These are phyloP conservation scores for Rhogogaster chlorosoma DNA, from an alignment of 2,888 invertebrate genomes.

Conservation along the genomic window DNA sequence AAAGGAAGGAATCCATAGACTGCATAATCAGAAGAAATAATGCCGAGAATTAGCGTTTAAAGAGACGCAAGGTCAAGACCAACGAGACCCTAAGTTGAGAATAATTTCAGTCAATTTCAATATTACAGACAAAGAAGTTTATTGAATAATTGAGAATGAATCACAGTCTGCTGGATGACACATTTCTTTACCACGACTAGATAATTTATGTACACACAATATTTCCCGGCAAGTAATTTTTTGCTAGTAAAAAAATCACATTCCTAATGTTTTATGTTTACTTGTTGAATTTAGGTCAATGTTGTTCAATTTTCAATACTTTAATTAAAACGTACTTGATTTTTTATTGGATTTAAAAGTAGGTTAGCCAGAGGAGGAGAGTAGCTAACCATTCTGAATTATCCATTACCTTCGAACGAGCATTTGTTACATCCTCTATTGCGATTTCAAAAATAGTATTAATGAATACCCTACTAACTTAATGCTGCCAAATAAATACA, in stretches of 20 bases:
- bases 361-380: background rate
- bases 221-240: background rate
- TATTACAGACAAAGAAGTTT: background rate
- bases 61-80: background rate
- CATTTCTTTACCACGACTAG: background rate
- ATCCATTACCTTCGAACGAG: background rate
- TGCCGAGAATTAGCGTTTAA: background rate
- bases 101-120: background rate
- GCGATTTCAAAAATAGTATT: background rate
- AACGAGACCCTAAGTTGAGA: background rate
- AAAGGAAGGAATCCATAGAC: background rate
- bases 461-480: background rate
- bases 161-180: background rate
- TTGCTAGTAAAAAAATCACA: background rate
- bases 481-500: background rate
- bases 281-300: conserved; percentile 14
- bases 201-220: background rate
- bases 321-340: background rate
- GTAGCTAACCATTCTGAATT: background rate
- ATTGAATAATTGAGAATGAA: background rate
- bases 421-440: background rate
- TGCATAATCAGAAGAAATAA: background rate
- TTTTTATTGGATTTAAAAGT: conserved; percentile 24
- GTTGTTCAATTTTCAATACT: background rate
- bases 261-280: conserved; percentile 20